Base-by-base conservation (phyloP, 1,140 invertebrate genomes). In the Hyphantria cunea region DNA sequence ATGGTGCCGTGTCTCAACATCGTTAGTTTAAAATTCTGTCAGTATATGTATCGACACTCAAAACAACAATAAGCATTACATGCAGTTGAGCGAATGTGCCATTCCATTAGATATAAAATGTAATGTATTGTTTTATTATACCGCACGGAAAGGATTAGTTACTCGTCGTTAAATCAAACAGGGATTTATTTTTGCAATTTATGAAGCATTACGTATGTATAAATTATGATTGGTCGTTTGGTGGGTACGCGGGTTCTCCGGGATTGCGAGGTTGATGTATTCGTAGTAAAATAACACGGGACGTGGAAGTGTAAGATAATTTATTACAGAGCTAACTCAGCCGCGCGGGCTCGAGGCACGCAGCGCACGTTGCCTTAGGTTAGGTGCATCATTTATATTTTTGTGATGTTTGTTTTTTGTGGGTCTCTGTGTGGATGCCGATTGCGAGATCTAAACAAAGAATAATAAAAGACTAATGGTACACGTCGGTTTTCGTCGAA, bases 301-400 rank as follows among this genome's bases (percentile, higher is more conserved):
- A 86, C 82, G 80, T 80, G 69, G 77, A 80, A 78, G 74, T 78
- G 78, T 78, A 74, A 81, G 76, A 84, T 86, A 84, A 88, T 88
- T 88, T 86, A 90, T 88, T 80, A 87, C 80, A 64, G 61, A 72
- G 82, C 74, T 73, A 88, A 83, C 80, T 73, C 74, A 77, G 74
- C 56, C 78, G 73, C 82, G 78, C 74, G 68, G 64, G 76, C 68
- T 44, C 66, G 76, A 59, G 66, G 79, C 84, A 86, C 76, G 80
- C 78, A 80, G 66, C 78, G 73, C 68, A 45, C 79, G 81, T 80
- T 83, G 84, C 79, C 76, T 80, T 76, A 76, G 72, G 82, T 88
- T 87, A 87, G 83, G 70, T 72, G 78, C 80, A 87, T 88, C 83
- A 87, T 90, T 89, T 86, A 89, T 90, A 87, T 89, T 87, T 86